Evolutionary conservation across 2,888 invertebrate species (phyloP), one percentile per base, ranked within the genome.

Genomic region (Ophion costatus): DNA sequence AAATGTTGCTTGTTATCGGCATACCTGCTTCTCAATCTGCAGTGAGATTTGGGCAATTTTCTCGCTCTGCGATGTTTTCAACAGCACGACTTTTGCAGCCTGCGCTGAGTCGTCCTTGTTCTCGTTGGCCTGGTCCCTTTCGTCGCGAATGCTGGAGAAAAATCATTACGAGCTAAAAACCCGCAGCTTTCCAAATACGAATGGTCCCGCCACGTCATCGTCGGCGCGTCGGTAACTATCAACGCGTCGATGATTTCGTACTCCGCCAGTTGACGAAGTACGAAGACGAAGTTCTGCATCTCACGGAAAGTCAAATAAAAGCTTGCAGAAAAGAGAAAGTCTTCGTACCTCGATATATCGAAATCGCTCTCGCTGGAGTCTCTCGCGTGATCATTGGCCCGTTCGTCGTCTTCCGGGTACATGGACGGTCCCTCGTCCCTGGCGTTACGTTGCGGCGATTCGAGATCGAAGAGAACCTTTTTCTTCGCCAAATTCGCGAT

Each of bases 391-490:
- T 42, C 22, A 63, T 76, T 74, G 51, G 24, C 20, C 11, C 29
- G 33, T 57, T 71, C 33, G 0, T 24, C 45, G 24, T 76, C 69
- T 29, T 84, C 64, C 10, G 86, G 45, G 38, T 63, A 24, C 42
- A 71, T 79, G 17, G 75, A 79, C 56, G 74, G 59, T 61, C 78
- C 64, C n/a, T 92, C 80, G 93, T 94, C 78, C 14, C 80, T 24
- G 17, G 76, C 64, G 51, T 56, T 4, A 51, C 11, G 74, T 1
- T 67, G 66, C 1, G 83, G 83, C 61, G 88, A 94, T 88, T 95
- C 95, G 92, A 96, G 94, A 93, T 96, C 95, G 88, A 96, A 96
- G 67, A 96, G 89, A 9, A 96, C 96, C 93, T 95, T 96, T 91
- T 96, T 96, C 89, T 96, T 96, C 33, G 95, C 94, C 38, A 95